Percentiles rank a stretch among this genome's conserved stretches.
Conservation (phyloP, 1,140 invertebrate genomes). For the Protaetia brevitarsis region DNA sequence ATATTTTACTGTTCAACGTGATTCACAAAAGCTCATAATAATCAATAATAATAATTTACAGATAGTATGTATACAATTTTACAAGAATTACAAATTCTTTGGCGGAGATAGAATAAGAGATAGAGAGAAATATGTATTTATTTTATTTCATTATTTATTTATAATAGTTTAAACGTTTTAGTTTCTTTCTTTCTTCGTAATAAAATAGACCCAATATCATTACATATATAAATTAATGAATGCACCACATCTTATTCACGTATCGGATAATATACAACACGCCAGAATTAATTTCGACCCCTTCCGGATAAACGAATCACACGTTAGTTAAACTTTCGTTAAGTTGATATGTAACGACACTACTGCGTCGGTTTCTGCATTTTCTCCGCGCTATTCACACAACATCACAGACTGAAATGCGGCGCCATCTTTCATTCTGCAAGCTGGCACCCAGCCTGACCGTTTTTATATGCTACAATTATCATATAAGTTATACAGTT, state of each 20-base stretch:
- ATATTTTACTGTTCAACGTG: slow-evolving; percentile 45
- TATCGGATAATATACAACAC: neutral
- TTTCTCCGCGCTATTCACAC: slow-evolving; percentile 15
- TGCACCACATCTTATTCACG: slow-evolving; percentile 4
- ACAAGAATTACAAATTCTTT: slow-evolving; percentile 43
- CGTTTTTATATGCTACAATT: neutral
- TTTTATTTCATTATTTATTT: neutral
- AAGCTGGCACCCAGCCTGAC: neutral
- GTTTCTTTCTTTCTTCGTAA: neutral
- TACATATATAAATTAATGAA: slow-evolving; percentile 15
- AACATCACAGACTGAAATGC: slow-evolving; percentile 5
- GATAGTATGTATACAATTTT: slow-evolving; percentile 44
- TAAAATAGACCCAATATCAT: slow-evolving; percentile 18
- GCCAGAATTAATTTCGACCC: neutral
- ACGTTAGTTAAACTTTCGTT: neutral
- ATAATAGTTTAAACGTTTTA: neutral
- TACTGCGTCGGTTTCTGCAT: too few species aligned
- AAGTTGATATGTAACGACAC: slow-evolving; percentile 30
- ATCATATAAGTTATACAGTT: slow-evolving; percentile 16
- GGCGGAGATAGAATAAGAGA: slow-evolving; percentile 40
- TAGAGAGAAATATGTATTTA: neutral
- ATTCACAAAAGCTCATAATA: slow-evolving; percentile 46
- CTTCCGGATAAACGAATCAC: too few species aligned
- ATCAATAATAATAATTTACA: slow-evolving; percentile 41
- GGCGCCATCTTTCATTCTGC: neutral